phyloP scores from a whole-genome alignment of 2,797 vertebrate species.

The Chelidonichthys spinosus region DNA sequence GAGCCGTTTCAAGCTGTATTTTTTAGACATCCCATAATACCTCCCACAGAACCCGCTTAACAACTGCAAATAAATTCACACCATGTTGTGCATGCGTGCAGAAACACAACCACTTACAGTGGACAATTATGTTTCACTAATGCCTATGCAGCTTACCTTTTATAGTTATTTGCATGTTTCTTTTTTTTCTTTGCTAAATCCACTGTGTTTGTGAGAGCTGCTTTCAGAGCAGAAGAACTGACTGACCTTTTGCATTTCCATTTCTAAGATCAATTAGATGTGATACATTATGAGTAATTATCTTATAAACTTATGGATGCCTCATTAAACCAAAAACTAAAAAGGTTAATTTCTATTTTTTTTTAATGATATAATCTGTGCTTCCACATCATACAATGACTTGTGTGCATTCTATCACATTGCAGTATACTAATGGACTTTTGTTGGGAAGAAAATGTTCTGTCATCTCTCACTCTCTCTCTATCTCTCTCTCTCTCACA shows the following conservation, averaged over 20 bases:
- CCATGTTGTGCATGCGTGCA: background rate
- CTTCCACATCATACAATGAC: slow-evolving; percentile 29
- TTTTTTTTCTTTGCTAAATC: background rate
- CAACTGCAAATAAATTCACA: background rate
- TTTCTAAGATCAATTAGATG: slow-evolving; percentile 16
- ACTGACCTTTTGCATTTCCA: background rate
- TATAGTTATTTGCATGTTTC: background rate
- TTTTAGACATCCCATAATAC: slow-evolving; percentile 4
- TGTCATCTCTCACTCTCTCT: slow-evolving; percentile 45
- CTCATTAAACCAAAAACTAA: no score
- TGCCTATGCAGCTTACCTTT: background rate
- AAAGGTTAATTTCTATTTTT: slow-evolving; percentile 13
- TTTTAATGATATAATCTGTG: slow-evolving; percentile 33
- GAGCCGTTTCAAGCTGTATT: background rate
- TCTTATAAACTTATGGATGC: no score
- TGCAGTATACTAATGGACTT: slow-evolving; percentile 56
- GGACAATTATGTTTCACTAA: background rate
- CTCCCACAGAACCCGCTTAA: background rate
- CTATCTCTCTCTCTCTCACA: slow-evolving; percentile 31
- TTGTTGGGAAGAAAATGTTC: slow-evolving; percentile 67
- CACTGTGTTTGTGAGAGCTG: background rate
- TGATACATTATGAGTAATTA: slow-evolving; percentile 10
- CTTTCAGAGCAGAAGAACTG: slow-evolving; percentile 3
- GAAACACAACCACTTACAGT: background rate
- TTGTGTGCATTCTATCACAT: slow-evolving; percentile 35